Conservation (phyloP, 2,113 vertebrate genomes). For the Boulengeromyrus knoepffleri region DNA sequence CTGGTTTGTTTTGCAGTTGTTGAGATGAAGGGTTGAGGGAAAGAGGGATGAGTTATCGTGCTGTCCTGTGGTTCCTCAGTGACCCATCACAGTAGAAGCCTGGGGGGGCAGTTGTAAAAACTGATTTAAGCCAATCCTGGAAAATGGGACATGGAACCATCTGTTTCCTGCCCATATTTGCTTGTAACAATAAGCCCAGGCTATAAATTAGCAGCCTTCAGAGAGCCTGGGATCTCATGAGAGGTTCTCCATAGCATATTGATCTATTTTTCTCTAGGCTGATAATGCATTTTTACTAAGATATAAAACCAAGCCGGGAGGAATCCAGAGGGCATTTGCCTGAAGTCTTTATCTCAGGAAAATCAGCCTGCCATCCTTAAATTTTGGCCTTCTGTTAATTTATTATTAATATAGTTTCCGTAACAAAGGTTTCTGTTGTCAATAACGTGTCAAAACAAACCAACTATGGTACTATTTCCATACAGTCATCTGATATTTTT, state of each 20-base stretch:
- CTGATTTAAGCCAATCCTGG: neutral
- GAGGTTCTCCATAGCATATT: neutral
- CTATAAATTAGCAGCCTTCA: neutral
- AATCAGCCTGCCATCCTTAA: neutral
- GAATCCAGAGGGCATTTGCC: neutral
- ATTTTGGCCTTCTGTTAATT: neutral
- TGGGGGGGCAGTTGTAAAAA: neutral
- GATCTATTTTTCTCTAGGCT: constrained; percentile 1
- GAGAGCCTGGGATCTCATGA: neutral
- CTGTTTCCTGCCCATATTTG: neutral
- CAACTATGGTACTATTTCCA: neutral
- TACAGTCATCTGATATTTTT: neutral
- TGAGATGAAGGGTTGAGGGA: neutral
- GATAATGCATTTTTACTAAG: neutral
- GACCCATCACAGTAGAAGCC: neutral
- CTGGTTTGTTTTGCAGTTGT: neutral
- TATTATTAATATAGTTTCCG: neutral
- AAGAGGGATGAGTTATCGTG: neutral
- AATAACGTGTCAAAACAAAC: neutral
- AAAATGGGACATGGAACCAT: constrained; percentile 7
- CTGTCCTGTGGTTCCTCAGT: neutral
- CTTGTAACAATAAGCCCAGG: constrained; percentile 6
- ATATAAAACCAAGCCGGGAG: neutral
- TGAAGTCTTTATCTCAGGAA: neutral
- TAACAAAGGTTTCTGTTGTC: neutral